Evolutionary conservation across 2,888 invertebrate genomes (phyloP), one percentile per base, ranked within the genome.

Genomic region (Latrodectus elegans): DNA sequence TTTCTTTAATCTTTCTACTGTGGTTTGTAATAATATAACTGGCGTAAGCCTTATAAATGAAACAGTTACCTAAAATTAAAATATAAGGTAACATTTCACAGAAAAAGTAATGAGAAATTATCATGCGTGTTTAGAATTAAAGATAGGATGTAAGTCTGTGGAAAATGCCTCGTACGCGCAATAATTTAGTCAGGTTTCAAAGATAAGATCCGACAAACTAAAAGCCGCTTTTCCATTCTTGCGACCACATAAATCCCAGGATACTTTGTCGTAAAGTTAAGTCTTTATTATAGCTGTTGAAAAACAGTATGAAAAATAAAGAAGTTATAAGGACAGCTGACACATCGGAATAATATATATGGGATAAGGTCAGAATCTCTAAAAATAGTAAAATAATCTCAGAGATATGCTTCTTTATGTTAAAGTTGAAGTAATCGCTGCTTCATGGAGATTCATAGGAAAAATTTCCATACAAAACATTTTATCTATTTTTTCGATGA

Each of bases 191-290:
- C 60, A 60, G 11, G 60, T n/a, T 38, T 38, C 55, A 26, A 64
- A 26, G 84, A 84, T 84, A 78, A 78, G 67, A 84, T 78, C 84
- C 53, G 55, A 60, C 51, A 71, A 78, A 78, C 84, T 51, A 53
- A 81, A 67, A 52, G 53, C 17, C 51, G 74, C 67, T 81, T 22
- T 65, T 26, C 53, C 74, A 60, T 67, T n/a, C 22, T 38, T 65
- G 75, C 64, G 60, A 60, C 26, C 26, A 77, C 77, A 87, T 87
- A 87, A 87, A 87, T 87, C 72, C 77, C 77, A 17, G 22, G 68
- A 38, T 38, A 81, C 75, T 82, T 77, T 87, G 81, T 87, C 86
- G 86, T 87, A 87, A 87, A 87, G 81, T 87, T 77, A 87, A 73
- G 81, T 87, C 86, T 87, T 87, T 87, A 87, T 87, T 87, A 87